Conservation (phyloP, 2,888 invertebrate species). For the Pterobdella sp. region DNA sequence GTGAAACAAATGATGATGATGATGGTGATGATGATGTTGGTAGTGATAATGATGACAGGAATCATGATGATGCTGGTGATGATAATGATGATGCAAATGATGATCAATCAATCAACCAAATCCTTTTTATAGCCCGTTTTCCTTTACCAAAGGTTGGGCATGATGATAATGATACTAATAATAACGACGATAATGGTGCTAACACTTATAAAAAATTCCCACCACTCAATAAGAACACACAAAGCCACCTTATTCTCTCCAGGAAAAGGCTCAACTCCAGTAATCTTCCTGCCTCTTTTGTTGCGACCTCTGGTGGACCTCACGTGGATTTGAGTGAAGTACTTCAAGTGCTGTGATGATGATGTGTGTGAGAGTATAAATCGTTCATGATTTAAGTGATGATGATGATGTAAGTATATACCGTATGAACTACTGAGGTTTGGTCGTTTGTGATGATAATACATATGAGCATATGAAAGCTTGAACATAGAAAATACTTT, state of each 20-base stretch:
- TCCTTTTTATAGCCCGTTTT: too few relatives aligned
- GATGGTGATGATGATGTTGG: neutral
- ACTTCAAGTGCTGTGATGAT: conserved; percentile 73
- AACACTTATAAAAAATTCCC: neutral
- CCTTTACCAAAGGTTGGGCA: too few relatives aligned
- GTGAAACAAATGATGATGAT: neutral
- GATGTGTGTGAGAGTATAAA: neutral
- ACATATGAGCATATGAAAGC: too few relatives aligned
- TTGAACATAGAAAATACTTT: too few relatives aligned
- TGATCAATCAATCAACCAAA: too few relatives aligned
- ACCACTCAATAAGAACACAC: neutral
- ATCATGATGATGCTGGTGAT: neutral
- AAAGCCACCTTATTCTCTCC: conserved; percentile 70
- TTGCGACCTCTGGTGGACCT: conserved; percentile 90
- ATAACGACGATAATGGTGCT: neutral
- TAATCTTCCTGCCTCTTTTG: conserved; percentile 85
- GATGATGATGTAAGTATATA: conserved; percentile 3
- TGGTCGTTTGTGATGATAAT: neutral
- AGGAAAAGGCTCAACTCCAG: conserved; percentile 92
- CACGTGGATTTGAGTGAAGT: conserved; percentile 94
- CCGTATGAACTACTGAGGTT: too few relatives aligned
- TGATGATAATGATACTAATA: neutral
- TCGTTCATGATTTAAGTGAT: too few relatives aligned
- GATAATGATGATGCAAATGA: neutral
- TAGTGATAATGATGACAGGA: neutral